Conservation (phyloP, 2,888 invertebrate species). For the Cheilosia pagana region DNA sequence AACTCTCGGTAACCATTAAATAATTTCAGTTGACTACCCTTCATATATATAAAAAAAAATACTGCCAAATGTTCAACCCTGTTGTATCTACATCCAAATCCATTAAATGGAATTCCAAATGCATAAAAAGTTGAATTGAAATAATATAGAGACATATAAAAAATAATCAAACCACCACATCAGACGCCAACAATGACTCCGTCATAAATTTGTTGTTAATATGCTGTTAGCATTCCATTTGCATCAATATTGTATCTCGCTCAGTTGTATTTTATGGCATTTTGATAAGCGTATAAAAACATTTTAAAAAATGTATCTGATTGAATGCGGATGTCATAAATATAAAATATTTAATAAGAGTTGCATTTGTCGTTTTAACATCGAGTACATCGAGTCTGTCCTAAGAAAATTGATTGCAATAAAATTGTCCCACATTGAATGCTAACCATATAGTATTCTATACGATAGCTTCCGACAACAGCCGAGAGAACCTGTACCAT, state of each 20-base stretch:
- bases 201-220: constrained; percentile 16
- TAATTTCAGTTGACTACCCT: no score
- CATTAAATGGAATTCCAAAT: no score
- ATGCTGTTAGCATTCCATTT: constrained; percentile 26
- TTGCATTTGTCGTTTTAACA: not conserved
- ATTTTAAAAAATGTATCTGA: not conserved
- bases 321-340: constrained; percentile 8
- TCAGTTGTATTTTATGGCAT: constrained; percentile 16
- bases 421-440: no score
- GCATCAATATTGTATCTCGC: constrained; percentile 17
- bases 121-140: not conserved
- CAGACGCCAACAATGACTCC: not conserved
- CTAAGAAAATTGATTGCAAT: no score
- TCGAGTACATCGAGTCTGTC: no score
- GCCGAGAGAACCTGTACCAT: no score
- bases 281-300: constrained; percentile 33
- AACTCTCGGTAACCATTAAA: no score
- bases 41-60: no score
- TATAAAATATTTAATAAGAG: not conserved
- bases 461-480: no score
- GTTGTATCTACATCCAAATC: no score
- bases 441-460: no score
- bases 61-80: no score
- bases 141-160: not conserved
- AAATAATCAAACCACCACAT: not conserved